Evolutionary conservation across 2,113 vertebrate species (phyloP), one percentile per base, ranked within the genome.

Genomic region (Oncorhynchus masou): DNA sequence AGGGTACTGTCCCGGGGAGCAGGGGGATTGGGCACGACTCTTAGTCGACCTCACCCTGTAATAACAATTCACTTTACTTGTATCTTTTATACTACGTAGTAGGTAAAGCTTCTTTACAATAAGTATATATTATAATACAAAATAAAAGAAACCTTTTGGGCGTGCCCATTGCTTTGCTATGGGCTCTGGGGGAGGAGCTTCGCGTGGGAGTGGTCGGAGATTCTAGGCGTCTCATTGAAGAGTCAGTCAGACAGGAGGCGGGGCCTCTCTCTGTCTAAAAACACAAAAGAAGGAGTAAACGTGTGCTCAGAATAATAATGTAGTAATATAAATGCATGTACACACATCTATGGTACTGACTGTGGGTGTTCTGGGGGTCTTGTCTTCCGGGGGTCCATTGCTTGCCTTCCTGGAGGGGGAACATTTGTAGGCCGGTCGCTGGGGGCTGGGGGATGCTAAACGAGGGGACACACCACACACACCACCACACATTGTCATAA

Each of bases 21-120:
- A 95, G 76, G 96, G 96, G 65, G 97, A 98, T 88, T 95, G 96
- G 19, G 96, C 92, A 0, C 94, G 95, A 57, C 89, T 93, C 88
- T 95, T 95, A 81, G 92, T 90, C 20, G 92, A 90, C 82, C 93
- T 95, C 75, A 91, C 88, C 67, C 93, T 94, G 76, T n/a, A 78
- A 70, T 15, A 34, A 19, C 12, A n/a, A 73, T 22, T 45, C 2
- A 45, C 29, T 20, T 3, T 60, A 20, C 6, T 54, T 16, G 51
- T 16, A 54, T 19, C 1, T 51, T 16, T 15, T 15, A 51, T 19
- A 54, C 51, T 16, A 54, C 16, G 5, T 19, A 0, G 51, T 15
- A 19, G 51, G 39, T 45, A 11, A 12, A 16, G 51, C 15, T 54
- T 7, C 39, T 45, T 45, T 45, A 45, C 9, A 45, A 45, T 11